These are phyloP conservation scores for Trematocara zebra DNA, from an alignment of 2,113 vertebrate species.

Conservation along the genomic window DNA sequence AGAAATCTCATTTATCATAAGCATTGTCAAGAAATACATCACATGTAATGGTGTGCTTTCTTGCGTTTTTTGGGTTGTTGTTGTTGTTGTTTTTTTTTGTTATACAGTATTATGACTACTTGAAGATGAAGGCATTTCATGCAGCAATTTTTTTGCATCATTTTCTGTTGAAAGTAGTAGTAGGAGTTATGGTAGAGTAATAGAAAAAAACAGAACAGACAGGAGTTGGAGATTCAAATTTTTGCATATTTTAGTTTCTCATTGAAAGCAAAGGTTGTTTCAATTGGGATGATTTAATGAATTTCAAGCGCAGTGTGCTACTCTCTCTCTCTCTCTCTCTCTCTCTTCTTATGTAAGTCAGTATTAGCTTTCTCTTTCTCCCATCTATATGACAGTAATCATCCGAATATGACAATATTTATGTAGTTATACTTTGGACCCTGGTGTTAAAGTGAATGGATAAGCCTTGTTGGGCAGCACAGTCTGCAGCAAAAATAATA, in stretches of 20 bases:
- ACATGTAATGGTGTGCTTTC: background rate
- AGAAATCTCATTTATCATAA: background rate
- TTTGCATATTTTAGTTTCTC: background rate
- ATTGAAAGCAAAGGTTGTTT: background rate
- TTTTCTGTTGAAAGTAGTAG: background rate
- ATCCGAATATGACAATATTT: background rate
- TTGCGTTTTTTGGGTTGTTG: background rate
- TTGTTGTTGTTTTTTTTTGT: background rate
- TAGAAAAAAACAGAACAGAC: background rate
- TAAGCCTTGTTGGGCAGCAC: background rate
- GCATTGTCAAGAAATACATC: background rate
- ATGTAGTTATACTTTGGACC: background rate
- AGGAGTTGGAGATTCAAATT: background rate
- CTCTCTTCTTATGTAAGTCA: background rate
- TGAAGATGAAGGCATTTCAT: background rate
- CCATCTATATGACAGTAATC: background rate
- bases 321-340: background rate
- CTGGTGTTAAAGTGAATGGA: background rate
- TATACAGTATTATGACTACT: background rate
- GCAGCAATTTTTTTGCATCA: background rate
- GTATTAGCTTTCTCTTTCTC: background rate
- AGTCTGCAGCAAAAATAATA: background rate
- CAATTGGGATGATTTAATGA: background rate
- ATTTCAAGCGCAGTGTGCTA: background rate
- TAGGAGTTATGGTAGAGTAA: background rate